A percentile compares a stretch with the other conserved stretches of the same genome.
Evolutionary conservation across 2,113 vertebrate genomes (phyloP).

Genomic region (Petaurus breviceps): DNA sequence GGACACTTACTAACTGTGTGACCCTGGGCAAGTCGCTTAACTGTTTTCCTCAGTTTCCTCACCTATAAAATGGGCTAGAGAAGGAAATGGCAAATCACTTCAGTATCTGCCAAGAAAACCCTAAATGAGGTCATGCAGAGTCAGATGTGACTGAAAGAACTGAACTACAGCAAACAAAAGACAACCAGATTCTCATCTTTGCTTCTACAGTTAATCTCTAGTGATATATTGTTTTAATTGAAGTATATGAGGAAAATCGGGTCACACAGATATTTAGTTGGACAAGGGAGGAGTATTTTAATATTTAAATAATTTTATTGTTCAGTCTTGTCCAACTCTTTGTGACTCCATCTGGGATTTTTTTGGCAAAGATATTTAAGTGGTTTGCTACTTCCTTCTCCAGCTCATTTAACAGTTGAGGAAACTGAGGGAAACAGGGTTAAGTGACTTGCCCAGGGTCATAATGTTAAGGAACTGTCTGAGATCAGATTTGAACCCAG

Average conservation of each 20-base stretch:
- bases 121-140: not conserved
- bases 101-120: not conserved
- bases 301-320: not conserved
- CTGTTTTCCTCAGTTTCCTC: not conserved
- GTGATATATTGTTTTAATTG: not conserved
- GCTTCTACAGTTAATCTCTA: not conserved
- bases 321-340: not conserved
- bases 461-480: not conserved
- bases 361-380: too few relatives aligned
- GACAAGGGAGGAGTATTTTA: not conserved
- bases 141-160: not conserved
- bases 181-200: not conserved
- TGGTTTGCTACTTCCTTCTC: not conserved
- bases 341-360: not conserved
- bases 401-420: not conserved
- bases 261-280: not conserved
- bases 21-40: not conserved
- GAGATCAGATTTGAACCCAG: not conserved
- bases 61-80: not conserved
- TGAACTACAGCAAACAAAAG: not conserved
- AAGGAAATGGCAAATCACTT: not conserved
- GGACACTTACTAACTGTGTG: not conserved
- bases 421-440: not conserved
- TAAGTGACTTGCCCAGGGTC: not conserved
- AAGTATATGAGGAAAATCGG: not conserved